Evolutionary conservation across 2,888 invertebrate genomes (phyloP).

Genomic region (Sicus ferrugineus): DNA sequence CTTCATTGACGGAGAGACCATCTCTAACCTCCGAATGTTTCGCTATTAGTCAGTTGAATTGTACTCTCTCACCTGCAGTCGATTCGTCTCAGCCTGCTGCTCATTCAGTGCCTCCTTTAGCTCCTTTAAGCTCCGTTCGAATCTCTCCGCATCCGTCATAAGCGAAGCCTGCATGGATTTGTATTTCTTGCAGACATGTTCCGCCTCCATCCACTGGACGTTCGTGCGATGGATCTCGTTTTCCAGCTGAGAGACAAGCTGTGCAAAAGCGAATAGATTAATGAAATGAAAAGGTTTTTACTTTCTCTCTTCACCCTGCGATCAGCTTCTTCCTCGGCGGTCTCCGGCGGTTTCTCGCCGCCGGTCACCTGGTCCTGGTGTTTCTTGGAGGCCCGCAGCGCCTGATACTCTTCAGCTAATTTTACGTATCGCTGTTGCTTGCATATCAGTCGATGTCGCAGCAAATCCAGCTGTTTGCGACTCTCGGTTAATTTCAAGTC

Average conservation of each 20-base stretch:
- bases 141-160: slow-evolving; percentile 75
- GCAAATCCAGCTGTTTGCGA: slow-evolving; percentile 76
- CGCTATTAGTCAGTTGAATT: no score
- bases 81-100: slow-evolving; percentile 78
- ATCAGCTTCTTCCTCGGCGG: slow-evolving; percentile 68
- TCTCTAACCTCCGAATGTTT: slow-evolving; percentile 1
- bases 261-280: slow-evolving; percentile 41
- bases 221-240: slow-evolving; percentile 83
- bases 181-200: slow-evolving; percentile 80
- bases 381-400: slow-evolving; percentile 68
- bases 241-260: slow-evolving; percentile 76
- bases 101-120: slow-evolving; percentile 73
- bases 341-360: slow-evolving; percentile 62
- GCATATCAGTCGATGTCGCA: slow-evolving; percentile 74
- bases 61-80: slow-evolving; percentile 69
- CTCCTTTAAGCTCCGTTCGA: slow-evolving; percentile 75
- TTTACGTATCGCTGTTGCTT: slow-evolving; percentile 69
- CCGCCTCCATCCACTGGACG: slow-evolving; percentile 83
- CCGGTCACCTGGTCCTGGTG: slow-evolving; percentile 62
- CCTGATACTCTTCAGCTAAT: slow-evolving; percentile 71
- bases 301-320: slow-evolving; percentile 68
- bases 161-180: slow-evolving; percentile 74
- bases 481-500: slow-evolving; percentile 75
- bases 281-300: not conserved
- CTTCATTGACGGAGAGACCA: not conserved